Evolutionary conservation across 37 sponge, comb jelly and placozoan genomes (phyloP).

Genomic region (Beroe ovata): DNA sequence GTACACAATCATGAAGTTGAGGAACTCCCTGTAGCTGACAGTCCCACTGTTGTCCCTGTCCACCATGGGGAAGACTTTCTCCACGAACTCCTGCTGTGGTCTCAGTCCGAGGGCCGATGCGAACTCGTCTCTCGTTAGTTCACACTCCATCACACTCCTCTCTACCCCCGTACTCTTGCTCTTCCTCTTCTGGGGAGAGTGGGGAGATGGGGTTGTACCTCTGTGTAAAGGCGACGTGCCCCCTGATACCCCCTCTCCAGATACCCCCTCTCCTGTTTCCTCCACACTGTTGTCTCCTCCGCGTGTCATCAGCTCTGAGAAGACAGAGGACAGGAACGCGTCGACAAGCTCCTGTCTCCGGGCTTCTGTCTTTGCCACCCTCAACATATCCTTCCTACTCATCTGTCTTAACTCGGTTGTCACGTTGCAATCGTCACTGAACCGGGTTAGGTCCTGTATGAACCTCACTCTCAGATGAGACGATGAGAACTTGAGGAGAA

Average conservation of each 20-base stretch:
- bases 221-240: not conserved
- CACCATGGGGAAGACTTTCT: conserved; percentile 91
- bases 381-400: not conserved
- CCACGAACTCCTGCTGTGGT: conserved; percentile 85
- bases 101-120: conserved; percentile 90
- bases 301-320: conserved; percentile 2
- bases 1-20: conserved; percentile 81
- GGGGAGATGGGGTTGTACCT: not conserved
- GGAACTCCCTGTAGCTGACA: conserved; percentile 82
- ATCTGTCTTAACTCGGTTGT: not conserved
- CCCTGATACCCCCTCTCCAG: not conserved
- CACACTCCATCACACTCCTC: conserved; percentile 64
- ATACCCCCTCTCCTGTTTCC: not conserved
- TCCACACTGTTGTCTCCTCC: not conserved
- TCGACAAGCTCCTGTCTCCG: conserved; percentile 33
- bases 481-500: not conserved
- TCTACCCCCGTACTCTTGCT: not conserved
- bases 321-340: conserved; percentile 38
- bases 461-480: not conserved
- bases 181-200: not conserved
- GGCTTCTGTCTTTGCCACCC: conserved; percentile 45
- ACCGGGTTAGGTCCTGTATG: not conserved
- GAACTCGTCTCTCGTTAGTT: conserved; percentile 87
- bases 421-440: not conserved
- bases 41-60: conserved; percentile 77